These are phyloP conservation scores for Glyphotaelius pellucidus DNA, from an alignment of 2,888 invertebrate species.

Conservation along the genomic window DNA sequence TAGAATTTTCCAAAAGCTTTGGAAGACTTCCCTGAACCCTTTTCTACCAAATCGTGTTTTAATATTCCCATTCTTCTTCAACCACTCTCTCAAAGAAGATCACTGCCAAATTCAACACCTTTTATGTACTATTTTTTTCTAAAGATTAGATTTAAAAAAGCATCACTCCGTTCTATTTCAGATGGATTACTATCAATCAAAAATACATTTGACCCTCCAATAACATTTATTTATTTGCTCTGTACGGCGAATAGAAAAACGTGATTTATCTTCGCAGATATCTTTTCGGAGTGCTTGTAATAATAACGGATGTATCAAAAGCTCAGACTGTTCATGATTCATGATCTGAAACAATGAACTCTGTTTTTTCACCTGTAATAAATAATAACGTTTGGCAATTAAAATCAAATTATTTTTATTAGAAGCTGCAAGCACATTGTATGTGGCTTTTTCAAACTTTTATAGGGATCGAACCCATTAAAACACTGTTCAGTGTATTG, in stretches of 20 bases:
- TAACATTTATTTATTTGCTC: background rate
- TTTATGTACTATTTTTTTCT: background rate
- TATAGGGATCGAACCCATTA: no score
- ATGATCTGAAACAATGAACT: background rate
- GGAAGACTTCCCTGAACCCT: no score
- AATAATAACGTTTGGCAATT: background rate
- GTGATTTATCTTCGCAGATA: background rate
- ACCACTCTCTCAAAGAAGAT: background rate
- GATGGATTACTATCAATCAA: background rate
- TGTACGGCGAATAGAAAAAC: background rate
- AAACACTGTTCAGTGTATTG: no score
- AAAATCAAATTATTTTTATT: background rate
- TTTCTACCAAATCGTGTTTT: no score
- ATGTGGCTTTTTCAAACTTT: no score
- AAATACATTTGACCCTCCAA: background rate
- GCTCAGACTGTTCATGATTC: background rate
- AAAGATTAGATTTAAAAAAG: background rate
- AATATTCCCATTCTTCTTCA: background rate
- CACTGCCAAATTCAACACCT: background rate
- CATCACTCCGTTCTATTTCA: background rate
- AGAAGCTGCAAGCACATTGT: background rate
- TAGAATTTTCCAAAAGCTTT: no score
- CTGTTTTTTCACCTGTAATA: background rate
- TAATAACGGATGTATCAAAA: background rate
- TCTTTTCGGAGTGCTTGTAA: background rate